Evolutionary conservation across 2,113 vertebrate species (phyloP).

Genomic region (Dendropsophus ebraccatus): DNA sequence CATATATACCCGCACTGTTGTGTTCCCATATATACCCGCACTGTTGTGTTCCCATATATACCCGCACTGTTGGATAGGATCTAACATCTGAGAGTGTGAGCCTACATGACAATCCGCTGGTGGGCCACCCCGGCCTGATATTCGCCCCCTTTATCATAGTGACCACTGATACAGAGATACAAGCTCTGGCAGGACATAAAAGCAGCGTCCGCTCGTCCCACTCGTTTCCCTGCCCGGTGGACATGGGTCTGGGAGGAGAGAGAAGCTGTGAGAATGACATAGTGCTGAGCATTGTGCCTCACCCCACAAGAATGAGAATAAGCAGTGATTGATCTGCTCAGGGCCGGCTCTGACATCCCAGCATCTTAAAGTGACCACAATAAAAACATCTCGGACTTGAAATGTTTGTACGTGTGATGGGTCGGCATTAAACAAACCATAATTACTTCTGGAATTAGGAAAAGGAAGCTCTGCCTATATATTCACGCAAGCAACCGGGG

Average conservation of each 20-base stretch:
- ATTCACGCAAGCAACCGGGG: slow-evolving; percentile 15
- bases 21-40: too few species aligned
- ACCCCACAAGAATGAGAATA: slow-evolving; percentile 12
- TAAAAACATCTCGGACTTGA: slow-evolving; percentile 40
- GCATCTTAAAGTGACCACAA: slow-evolving; percentile 49
- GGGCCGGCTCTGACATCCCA: slow-evolving; percentile 17
- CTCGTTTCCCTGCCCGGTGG: neutral
- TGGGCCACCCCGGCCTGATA: neutral
- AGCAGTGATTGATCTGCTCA: slow-evolving; percentile 11
- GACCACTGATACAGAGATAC: neutral
- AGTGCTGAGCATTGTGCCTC: neutral
- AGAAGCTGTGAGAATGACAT: slow-evolving; percentile 16
- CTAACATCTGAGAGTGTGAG: too few species aligned
- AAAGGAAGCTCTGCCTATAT: slow-evolving; percentile 49
- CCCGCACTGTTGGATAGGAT: too few species aligned
- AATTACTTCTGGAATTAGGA: slow-evolving; percentile 53
- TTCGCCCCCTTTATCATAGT: neutral
- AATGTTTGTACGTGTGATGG: slow-evolving; percentile 43
- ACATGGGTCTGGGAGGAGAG: neutral
- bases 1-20: too few species aligned
- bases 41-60: too few species aligned
- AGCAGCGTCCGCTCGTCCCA: neutral
- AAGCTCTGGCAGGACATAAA: slow-evolving; percentile 18
- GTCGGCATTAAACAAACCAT: slow-evolving; percentile 36
- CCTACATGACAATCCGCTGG: neutral